phyloP scores from a whole-genome alignment of 2,113 vertebrate genomes.

The Circaetus cinerascens region DNA sequence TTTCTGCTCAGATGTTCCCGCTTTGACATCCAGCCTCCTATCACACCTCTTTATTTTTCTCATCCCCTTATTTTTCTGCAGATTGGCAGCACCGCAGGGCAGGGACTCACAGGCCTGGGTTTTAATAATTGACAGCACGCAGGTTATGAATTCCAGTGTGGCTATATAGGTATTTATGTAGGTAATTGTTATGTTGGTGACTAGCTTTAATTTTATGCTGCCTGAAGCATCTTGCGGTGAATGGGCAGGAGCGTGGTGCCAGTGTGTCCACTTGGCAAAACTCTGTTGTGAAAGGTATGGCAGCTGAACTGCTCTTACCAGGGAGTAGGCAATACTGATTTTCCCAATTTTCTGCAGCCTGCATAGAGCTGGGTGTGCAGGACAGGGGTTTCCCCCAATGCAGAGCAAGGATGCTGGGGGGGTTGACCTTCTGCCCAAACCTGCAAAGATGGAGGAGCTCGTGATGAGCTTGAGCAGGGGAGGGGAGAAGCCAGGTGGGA shows the following conservation, averaged over 20 bases:
- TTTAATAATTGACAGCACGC: not conserved
- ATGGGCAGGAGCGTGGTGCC: accelerated
- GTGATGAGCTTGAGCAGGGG: not conserved
- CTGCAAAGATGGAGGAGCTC: not conserved
- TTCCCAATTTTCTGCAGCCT: not conserved
- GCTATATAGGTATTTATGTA: not conserved
- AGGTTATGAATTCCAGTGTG: not conserved
- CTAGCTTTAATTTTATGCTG: not conserved
- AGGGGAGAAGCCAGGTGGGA: not conserved
- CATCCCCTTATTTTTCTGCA: not conserved
- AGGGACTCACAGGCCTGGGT: not conserved
- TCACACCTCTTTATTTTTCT: not conserved
- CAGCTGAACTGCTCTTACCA: not conserved
- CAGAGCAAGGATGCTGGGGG: not conserved
- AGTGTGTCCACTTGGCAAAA: not conserved
- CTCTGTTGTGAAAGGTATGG: not conserved
- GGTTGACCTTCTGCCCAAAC: not conserved
- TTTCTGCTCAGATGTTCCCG: not conserved
- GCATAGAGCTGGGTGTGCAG: not conserved
- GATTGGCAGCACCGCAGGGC: not conserved
- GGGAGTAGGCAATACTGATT: not conserved
- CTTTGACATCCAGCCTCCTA: not conserved
- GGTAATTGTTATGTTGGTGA: not conserved
- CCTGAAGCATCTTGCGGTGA: not conserved
- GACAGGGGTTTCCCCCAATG: accelerated